Evolutionary conservation across 2,797 vertebrate genomes (phyloP).

Genomic region (Cottoperca gobio): DNA sequence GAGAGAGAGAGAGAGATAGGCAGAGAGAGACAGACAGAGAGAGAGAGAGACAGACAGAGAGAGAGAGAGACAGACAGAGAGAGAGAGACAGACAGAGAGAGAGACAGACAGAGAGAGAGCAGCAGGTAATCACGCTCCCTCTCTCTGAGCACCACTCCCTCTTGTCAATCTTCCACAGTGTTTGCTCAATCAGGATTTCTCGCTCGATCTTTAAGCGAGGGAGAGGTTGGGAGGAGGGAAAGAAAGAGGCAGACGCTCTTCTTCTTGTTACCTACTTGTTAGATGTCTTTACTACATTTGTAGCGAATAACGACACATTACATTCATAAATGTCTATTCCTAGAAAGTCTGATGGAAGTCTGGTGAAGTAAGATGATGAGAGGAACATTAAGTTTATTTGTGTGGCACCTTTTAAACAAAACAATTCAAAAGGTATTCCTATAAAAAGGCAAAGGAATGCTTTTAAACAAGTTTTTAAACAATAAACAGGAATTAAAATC

Average conservation of each 20-base stretch:
- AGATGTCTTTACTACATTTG: slow-evolving; percentile 3
- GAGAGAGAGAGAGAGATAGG: too few relatives aligned
- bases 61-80: too few relatives aligned
- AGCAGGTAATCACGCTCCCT: slow-evolving; percentile 64
- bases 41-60: too few relatives aligned
- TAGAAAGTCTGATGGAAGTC: background rate
- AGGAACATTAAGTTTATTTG: background rate
- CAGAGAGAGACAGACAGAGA: too few relatives aligned
- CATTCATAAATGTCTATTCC: background rate
- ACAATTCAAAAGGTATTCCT: background rate
- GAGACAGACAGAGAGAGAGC: slow-evolving; percentile 5
- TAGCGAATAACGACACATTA: background rate
- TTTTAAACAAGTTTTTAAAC: background rate
- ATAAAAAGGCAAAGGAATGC: background rate
- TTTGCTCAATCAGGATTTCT: slow-evolving; percentile 75
- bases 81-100: slow-evolving; percentile 22
- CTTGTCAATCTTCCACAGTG: slow-evolving; percentile 54
- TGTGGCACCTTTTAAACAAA: background rate
- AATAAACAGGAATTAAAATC: background rate
- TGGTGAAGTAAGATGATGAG: background rate
- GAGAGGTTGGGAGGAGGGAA: slow-evolving; percentile 1
- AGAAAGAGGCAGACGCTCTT: background rate
- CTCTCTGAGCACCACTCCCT: slow-evolving; percentile 52
- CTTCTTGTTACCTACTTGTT: slow-evolving; percentile 3
- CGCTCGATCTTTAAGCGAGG: slow-evolving; percentile 21